These are phyloP conservation scores for Oncopeltus fasciatus DNA, from an alignment of 1,140 invertebrate genomes.

Conservation along the genomic window DNA sequence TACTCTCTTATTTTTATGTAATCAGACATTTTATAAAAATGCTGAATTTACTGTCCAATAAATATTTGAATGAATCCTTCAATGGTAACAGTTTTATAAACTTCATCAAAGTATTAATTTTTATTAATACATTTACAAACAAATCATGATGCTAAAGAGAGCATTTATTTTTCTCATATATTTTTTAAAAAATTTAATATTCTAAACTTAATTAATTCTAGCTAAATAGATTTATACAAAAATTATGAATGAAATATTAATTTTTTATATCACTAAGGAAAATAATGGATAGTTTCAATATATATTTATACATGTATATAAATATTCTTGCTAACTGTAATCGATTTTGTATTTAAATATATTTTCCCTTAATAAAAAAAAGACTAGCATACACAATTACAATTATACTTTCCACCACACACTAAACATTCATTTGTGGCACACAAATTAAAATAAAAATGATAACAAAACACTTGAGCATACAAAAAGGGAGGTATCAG, in stretches of 20 bases:
- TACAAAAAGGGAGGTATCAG: slow-evolving; percentile 4
- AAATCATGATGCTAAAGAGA: not conserved
- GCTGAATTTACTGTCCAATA: not conserved
- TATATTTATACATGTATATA: not conserved
- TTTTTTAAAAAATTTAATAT: not conserved
- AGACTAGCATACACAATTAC: slow-evolving; percentile 7
- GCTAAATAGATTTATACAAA: slow-evolving; percentile 4
- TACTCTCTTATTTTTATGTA: not conserved
- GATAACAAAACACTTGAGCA: not conserved
- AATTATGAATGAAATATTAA: slow-evolving; percentile 1
- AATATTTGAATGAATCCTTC: not conserved
- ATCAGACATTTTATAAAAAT: not conserved
- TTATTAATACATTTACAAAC: not conserved
- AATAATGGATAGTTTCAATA: slow-evolving; percentile 4
- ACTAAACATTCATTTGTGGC: slow-evolving; percentile 9
- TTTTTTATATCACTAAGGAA: slow-evolving; percentile 4
- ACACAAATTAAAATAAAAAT: not conserved
- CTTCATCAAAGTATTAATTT: not conserved
- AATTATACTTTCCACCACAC: slow-evolving; percentile 7
- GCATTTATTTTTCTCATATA: not conserved
- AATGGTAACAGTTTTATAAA: not conserved
- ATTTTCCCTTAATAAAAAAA: slow-evolving; percentile 8
- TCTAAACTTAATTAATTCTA: not conserved
- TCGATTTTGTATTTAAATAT: slow-evolving; percentile 1
- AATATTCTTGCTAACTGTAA: not conserved